These are phyloP conservation scores for Platycheirus rosarum DNA, from an alignment of 2,888 invertebrate genomes.

Conservation along the genomic window DNA sequence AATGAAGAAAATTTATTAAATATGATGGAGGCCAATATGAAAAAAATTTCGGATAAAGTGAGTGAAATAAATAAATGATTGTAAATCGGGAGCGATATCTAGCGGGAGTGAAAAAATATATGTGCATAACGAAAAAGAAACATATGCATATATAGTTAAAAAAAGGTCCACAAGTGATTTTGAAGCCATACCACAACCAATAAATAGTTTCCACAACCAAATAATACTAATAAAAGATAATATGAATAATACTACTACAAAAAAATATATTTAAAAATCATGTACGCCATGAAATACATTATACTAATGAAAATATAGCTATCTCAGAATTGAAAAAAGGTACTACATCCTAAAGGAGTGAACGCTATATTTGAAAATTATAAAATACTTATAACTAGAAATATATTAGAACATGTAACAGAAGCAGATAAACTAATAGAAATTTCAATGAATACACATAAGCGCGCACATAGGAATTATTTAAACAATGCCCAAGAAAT, in stretches of 20 bases:
- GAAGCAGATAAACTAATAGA: slow-evolving; percentile 4
- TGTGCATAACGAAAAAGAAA: no score
- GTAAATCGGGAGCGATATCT: no score
- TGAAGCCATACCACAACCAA: not conserved
- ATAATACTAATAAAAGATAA: not conserved
- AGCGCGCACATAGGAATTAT: slow-evolving; percentile 1
- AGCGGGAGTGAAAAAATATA: no score
- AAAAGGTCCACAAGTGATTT: no score
- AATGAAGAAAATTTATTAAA: no score
- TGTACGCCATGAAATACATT: no score
- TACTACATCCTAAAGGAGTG: not conserved
- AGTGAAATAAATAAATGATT: no score
- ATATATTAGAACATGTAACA: slow-evolving; percentile 1
- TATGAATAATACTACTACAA: not conserved
- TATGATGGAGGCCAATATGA: no score
- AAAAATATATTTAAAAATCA: no score
- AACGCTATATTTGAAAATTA: slow-evolving; percentile 18
- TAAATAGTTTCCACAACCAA: not conserved
- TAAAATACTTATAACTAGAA: slow-evolving; percentile 4
- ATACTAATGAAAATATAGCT: not conserved
- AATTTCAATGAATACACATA: slow-evolving; percentile 9
- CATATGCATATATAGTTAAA: no score
- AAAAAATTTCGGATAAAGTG: no score
- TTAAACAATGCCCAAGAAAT: slow-evolving; percentile 18
- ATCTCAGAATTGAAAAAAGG: slow-evolving; percentile 5